Conservation (phyloP, 2,113 vertebrate species). For the Lucifuga dentata region DNA sequence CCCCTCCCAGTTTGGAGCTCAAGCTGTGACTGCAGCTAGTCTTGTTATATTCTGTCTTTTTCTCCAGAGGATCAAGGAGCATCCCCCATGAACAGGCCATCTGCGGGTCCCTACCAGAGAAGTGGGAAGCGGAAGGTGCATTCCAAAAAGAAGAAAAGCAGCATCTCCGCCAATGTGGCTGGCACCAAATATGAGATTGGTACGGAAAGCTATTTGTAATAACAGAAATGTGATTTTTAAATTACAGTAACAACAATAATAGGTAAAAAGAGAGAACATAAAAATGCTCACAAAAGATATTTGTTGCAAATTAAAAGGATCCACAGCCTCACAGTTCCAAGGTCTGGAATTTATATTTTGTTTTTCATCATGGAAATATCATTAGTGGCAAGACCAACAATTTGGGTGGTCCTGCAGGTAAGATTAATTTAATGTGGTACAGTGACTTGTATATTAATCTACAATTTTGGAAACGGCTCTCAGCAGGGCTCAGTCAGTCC, state of each 20-base stretch:
- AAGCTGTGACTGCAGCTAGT: constrained; percentile 60
- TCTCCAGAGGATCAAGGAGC: constrained; percentile 89
- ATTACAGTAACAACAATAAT: neutral
- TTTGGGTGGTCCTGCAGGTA: constrained; percentile 19
- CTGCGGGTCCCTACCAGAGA: constrained; percentile 87
- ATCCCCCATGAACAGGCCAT: constrained; percentile 85
- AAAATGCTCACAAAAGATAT: neutral
- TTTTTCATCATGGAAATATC: constrained; percentile 24
- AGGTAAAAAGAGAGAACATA: neutral
- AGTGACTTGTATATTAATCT: constrained; percentile 10
- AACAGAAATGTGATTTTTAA: neutral
- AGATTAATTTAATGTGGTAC: constrained; percentile 22
- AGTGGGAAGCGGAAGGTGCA: constrained; percentile 90
- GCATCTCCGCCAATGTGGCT: constrained; percentile 91
- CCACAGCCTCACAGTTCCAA: constrained; percentile 5
- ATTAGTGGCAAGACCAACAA: neutral
- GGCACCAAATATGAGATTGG: constrained; percentile 99
- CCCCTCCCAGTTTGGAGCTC: constrained; percentile 24
- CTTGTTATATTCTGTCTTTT: constrained; percentile 57
- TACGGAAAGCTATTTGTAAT: constrained; percentile 64
- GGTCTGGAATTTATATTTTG: neutral
- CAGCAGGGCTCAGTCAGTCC: constrained; percentile 16
- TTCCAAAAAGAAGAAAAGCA: constrained; percentile 93
- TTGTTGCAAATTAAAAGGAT: neutral
- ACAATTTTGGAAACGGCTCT: constrained; percentile 30